Evolutionary conservation across 2,888 invertebrate genomes (phyloP), one percentile per base, ranked within the genome.

Genomic region (Tigriopus californicus): DNA sequence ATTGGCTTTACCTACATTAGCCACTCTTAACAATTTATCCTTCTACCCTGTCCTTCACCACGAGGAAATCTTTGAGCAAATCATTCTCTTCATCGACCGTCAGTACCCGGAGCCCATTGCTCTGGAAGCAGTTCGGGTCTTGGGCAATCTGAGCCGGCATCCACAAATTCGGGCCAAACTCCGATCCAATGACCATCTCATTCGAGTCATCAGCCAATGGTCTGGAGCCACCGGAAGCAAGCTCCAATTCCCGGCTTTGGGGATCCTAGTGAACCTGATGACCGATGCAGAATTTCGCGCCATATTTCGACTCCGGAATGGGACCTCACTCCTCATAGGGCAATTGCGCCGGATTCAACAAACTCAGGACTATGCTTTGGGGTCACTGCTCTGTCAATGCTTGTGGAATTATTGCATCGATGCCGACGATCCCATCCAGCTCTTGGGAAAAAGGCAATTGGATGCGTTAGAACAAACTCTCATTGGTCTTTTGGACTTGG

Each of bases 1-100:
- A 69, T 70, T 89, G 49, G 78, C 85, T 2, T 76, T 84, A 62
- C 85, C 86, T 5, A 79, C 83, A 13, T 72, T 88, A 51, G 85
- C 85, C 10, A 84, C 88, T 0, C 74, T 89, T 62, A 89, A 88
- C 71, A 89, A 89, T 71, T 74, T 89, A 58, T 85, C 87, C 1
- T 89, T 81, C 71, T 85, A 84, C 69, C 75, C 79, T 58, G 52
- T 59, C 22, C 15, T 40, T n/a, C 18, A n/a, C 6, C 33, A 52
- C n/a, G 20, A 33, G n/a, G 42, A 52, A 33, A 18, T 41, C 13
- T 59, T 52, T 22, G 18, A 42, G 1, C 18, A 24, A 15, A 10
- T 56, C 13, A 46, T 49, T 15, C n/a, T 41, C 18, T 51, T 61
- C 53, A 41, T 70, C 42, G 61, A 67, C 44, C 63, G 66, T 20